Percentiles rank a stretch among this genome's conserved stretches.
phyloP scores from a whole-genome alignment of 2,888 invertebrate species.

The Acleris laterana region DNA sequence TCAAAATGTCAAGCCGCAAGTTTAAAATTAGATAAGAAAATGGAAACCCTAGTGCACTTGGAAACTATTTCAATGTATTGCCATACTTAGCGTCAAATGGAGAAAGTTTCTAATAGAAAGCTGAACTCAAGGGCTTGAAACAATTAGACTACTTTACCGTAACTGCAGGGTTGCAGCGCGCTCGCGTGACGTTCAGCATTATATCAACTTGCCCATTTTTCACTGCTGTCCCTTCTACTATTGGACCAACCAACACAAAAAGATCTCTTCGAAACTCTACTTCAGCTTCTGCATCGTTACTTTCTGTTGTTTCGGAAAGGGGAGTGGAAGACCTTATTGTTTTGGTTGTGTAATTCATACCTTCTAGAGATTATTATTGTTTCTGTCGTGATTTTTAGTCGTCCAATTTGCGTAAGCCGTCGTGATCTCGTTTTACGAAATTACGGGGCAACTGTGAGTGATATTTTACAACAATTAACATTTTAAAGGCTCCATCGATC shows the following conservation, averaged over 20 bases:
- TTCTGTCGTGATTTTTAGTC: slow-evolving; percentile 56
- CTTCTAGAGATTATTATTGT: slow-evolving; percentile 49
- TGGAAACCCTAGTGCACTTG: not conserved
- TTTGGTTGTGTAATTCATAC: slow-evolving; percentile 44
- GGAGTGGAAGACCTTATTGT: slow-evolving; percentile 26
- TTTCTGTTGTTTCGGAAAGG: not conserved
- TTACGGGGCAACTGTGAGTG: slow-evolving; percentile 46
- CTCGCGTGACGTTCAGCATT: slow-evolving; percentile 39
- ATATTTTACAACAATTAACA: slow-evolving; percentile 48
- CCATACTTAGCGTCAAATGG: not conserved
- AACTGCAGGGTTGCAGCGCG: slow-evolving; percentile 31
- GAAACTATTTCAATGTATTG: not conserved
- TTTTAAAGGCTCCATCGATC: slow-evolving; percentile 41
- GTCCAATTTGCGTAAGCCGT: slow-evolving; percentile 46
- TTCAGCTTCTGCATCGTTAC: not conserved
- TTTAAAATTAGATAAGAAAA: no score
- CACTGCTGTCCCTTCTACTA: slow-evolving; percentile 48
- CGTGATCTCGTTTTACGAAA: slow-evolving; percentile 55
- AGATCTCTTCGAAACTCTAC: slow-evolving; percentile 1
- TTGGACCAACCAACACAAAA: slow-evolving; percentile 36
- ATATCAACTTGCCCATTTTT: slow-evolving; percentile 49
- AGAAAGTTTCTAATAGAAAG: slow-evolving; percentile 16
- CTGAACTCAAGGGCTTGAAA: slow-evolving; percentile 29
- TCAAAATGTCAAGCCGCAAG: no score
- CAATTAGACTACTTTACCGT: slow-evolving; percentile 32